Percentiles rank a stretch among this genome's conserved stretches.
Conservation (phyloP, 1,140 invertebrate species). For the Acyrthosiphon pisum region DNA sequence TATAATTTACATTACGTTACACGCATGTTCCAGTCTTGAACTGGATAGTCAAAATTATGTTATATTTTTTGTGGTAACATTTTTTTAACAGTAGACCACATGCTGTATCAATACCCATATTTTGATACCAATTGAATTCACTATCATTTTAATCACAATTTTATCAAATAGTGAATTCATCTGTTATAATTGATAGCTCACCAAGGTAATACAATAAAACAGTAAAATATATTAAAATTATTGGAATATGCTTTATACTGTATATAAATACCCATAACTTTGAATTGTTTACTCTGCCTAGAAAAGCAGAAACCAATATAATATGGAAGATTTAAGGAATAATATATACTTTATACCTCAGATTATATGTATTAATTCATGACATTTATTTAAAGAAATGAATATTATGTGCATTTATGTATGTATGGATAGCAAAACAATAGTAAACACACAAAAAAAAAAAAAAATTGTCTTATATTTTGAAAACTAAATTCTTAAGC, state of each 20-base stretch:
- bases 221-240: too few relatives aligned
- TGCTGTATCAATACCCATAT: too few relatives aligned
- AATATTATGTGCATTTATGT: neutral
- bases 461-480: neutral
- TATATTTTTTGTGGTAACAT: too few relatives aligned
- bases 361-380: neutral
- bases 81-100: too few relatives aligned
- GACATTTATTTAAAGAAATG: neutral
- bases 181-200: too few relatives aligned
- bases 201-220: too few relatives aligned
- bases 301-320: neutral
- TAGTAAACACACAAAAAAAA: neutral
- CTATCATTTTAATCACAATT: neutral
- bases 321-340: neutral
- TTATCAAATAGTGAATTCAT: neutral
- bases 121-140: too few relatives aligned
- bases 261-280: neutral
- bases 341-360: neutral
- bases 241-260: neutral
- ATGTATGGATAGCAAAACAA: neutral
- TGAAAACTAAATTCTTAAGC: conserved; percentile 14
- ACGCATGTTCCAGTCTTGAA: too few relatives aligned
- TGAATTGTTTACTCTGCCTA: neutral
- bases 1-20: too few relatives aligned
- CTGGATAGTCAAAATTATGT: too few relatives aligned